These are phyloP conservation scores for Meiosimyza decipiens DNA, from an alignment of 2,888 invertebrate genomes.

Conservation along the genomic window DNA sequence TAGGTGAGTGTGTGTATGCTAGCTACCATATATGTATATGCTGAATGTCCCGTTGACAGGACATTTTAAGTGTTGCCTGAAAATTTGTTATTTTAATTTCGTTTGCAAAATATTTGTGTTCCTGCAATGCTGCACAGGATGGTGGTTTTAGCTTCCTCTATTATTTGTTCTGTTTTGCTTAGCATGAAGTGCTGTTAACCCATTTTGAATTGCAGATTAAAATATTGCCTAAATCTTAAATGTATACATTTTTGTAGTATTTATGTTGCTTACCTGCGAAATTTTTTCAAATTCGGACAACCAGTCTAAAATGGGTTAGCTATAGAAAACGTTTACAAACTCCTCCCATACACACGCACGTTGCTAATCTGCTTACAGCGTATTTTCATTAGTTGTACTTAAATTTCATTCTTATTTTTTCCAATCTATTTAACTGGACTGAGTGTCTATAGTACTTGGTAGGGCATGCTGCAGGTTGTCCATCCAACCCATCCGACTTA, in stretches of 20 bases:
- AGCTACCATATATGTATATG: no score
- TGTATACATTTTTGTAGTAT: no score
- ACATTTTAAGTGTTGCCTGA: constrained; percentile 1
- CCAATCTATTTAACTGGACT: constrained; percentile 6
- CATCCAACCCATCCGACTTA: neutral
- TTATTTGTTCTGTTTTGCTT: no score
- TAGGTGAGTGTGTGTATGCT: neutral
- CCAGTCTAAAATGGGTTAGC: no score
- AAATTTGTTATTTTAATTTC: constrained; percentile 25
- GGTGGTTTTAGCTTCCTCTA: no score
- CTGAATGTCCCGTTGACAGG: constrained; percentile 4
- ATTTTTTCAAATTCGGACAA: no score
- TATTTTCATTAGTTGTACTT: constrained; percentile 29
- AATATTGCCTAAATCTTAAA: no score
- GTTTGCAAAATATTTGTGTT: constrained; percentile 20
- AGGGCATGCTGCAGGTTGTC: neutral
- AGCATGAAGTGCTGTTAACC: no score
- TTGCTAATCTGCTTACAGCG: constrained; percentile 25
- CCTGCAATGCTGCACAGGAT: neutral
- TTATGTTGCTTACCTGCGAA: no score
- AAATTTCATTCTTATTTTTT: constrained; percentile 19
- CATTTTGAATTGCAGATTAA: no score
- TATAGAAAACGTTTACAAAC: neutral
- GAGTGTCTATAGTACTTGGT: neutral
- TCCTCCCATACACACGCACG: neutral